These are phyloP conservation scores for Lepeophtheirus salmonis DNA, from an alignment of 1,140 invertebrate species.

Conservation along the genomic window DNA sequence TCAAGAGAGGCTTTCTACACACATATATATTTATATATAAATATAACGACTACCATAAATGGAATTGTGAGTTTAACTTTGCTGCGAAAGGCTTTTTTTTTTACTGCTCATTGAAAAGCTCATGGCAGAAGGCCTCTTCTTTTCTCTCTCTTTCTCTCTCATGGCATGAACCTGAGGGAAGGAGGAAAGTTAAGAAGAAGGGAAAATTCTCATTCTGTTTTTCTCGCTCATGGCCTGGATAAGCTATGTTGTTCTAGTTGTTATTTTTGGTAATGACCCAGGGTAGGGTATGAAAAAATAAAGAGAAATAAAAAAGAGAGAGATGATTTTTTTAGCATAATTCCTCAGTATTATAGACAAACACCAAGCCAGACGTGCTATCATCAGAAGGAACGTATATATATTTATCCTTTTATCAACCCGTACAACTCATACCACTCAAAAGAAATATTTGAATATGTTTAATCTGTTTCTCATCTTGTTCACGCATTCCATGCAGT, in stretches of 20 bases:
- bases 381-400: not conserved
- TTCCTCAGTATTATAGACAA: not conserved
- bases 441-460: not conserved
- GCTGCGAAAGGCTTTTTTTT: not conserved
- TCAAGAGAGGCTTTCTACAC: too few relatives aligned
- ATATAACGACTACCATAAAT: too few relatives aligned
- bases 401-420: not conserved
- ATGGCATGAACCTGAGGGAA: not conserved
- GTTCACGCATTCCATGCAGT: not conserved
- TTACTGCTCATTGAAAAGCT: not conserved
- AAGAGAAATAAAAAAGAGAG: not conserved
- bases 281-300: not conserved
- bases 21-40: too few relatives aligned
- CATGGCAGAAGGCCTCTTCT: not conserved
- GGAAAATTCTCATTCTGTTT: too few relatives aligned
- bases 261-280: not conserved
- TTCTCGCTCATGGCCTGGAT: not conserved
- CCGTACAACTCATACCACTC: not conserved
- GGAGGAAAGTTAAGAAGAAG: too few relatives aligned
- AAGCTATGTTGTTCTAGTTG: not conserved
- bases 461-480: not conserved
- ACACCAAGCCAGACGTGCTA: not conserved
- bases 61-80: too few relatives aligned
- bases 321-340: too few relatives aligned
- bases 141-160: too few relatives aligned